A percentile compares a stretch with the other conserved stretches of the same genome.
These are phyloP conservation scores for Pseudomyrmex pallidus DNA, from an alignment of 1,140 invertebrate species.

Conservation along the genomic window DNA sequence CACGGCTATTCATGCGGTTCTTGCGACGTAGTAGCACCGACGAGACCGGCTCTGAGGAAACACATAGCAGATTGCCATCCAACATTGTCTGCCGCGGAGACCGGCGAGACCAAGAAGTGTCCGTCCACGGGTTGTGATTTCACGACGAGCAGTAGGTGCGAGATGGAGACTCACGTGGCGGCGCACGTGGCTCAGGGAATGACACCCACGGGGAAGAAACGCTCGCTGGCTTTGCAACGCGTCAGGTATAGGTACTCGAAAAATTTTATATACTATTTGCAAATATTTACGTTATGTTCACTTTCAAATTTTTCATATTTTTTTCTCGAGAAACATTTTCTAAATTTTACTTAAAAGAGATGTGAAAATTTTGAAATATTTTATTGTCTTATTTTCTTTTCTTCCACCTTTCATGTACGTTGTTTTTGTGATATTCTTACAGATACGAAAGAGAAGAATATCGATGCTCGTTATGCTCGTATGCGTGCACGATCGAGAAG, in stretches of 20 bases:
- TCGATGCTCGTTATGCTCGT: constrained; percentile 85
- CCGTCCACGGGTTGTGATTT: constrained; percentile 82
- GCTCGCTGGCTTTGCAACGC: constrained; percentile 83
- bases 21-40: constrained; percentile 79
- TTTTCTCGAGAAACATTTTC: neutral
- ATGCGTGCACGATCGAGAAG: constrained; percentile 87
- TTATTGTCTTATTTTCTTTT: constrained; percentile 7
- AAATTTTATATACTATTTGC: constrained; percentile 43
- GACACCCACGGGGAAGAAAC: constrained; percentile 82
- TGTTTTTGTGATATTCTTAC: neutral
- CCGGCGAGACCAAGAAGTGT: constrained; percentile 78
- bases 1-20: constrained; percentile 82
- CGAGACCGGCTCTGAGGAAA: constrained; percentile 81
- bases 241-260: constrained; percentile 84
- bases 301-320: too few relatives aligned
- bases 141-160: constrained; percentile 80
- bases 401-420: neutral
- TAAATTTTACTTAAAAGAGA: neutral
- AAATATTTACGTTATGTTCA: too few relatives aligned
- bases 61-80: constrained; percentile 82
- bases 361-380: neutral
- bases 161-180: constrained; percentile 83
- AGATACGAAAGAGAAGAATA: constrained; percentile 87
- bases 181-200: constrained; percentile 82
- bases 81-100: constrained; percentile 70